Percentiles rank a stretch among this genome's conserved stretches.
These are phyloP conservation scores for Tangara arthus DNA, from an alignment of 2,797 vertebrate genomes.

Conservation along the genomic window DNA sequence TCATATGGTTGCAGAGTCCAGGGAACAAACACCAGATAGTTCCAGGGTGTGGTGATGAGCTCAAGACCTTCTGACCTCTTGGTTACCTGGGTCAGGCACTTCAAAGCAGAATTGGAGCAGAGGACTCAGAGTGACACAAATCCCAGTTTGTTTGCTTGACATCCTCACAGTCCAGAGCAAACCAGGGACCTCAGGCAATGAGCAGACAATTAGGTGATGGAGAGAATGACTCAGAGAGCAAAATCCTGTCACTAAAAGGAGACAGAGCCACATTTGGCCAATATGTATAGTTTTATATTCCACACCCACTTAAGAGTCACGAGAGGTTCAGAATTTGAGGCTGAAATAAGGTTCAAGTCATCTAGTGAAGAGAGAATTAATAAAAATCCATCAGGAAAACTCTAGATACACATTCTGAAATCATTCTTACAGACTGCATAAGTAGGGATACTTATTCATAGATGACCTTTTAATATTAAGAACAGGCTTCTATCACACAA, in stretches of 20 bases:
- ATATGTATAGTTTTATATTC: not conserved
- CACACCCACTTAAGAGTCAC: conserved; percentile 21
- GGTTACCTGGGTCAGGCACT: conserved; percentile 22
- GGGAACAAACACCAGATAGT: not conserved
- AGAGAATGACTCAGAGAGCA: conserved; percentile 43
- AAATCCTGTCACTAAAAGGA: not conserved
- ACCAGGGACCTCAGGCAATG: not conserved
- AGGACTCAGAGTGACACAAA: conserved; percentile 2
- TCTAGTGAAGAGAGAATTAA: not conserved
- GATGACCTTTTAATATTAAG: not conserved
- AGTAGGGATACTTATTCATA: not conserved
- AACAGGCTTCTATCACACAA: not conserved
- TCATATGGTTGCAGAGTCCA: not conserved
- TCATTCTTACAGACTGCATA: not conserved
- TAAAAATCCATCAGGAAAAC: not conserved
- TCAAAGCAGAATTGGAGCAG: not conserved
- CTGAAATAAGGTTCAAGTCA: not conserved
- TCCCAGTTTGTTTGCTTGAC: conserved; percentile 27
- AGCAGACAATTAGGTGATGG: conserved; percentile 13
- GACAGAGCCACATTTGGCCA: conserved; percentile 12
- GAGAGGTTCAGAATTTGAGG: not conserved
- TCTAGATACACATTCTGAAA: not conserved
- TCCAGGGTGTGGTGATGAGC: conserved; percentile 19
- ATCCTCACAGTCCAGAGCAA: not conserved
- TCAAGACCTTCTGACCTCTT: conserved; percentile 39